Base-by-base conservation (phyloP, 2,797 vertebrate genomes). In the Acanthopagrus latus region DNA sequence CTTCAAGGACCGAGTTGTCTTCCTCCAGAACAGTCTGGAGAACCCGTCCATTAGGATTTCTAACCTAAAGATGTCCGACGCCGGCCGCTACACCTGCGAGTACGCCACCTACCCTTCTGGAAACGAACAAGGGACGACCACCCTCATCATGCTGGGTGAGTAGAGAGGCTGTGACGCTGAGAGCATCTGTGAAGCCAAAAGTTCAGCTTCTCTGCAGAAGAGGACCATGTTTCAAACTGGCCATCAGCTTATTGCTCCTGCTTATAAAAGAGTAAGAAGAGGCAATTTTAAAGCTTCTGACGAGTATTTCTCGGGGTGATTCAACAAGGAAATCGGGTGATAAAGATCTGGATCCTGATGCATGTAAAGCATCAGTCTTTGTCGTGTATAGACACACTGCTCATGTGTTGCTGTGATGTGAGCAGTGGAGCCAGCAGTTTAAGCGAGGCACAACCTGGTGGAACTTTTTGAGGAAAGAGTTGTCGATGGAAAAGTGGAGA, bases 51-150 rank as follows among this genome's bases (percentile, higher is more conserved):
- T 98, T 63, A 81, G 78, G 57, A 94, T 97, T 52, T 82, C 71
- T 1, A 71, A 88, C 0, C 90, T 97, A 13, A 81, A 20, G 0
- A 95, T 96, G 93, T 80, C 89, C 0, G 97, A 98, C 0, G 95
- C 96, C 4, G 97, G 96, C 21, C 94, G 93, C 10, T 98, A 96
- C 54, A 94, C 93, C 56, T 98, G 97, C 70, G 96, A 97, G 63
- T 97, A 96, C 1, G 96, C 96, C 79, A 96, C 95, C 33, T 97
- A 96, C 76, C 97, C 97, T 0, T 88, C 89, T 7, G 97, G 97
- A 38, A 96, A 96, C 3, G 94, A 95, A 1, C 94, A 96, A 0
- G 96, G 94, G 5, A 91, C 91, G 29, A 97, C 96, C 58, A 91
- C 83, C 18, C 94, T 98, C 64, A 54, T 89, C n/a, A 94, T 96